Conservation (phyloP, 2,888 invertebrate genomes). For the Watsonalla binaria region DNA sequence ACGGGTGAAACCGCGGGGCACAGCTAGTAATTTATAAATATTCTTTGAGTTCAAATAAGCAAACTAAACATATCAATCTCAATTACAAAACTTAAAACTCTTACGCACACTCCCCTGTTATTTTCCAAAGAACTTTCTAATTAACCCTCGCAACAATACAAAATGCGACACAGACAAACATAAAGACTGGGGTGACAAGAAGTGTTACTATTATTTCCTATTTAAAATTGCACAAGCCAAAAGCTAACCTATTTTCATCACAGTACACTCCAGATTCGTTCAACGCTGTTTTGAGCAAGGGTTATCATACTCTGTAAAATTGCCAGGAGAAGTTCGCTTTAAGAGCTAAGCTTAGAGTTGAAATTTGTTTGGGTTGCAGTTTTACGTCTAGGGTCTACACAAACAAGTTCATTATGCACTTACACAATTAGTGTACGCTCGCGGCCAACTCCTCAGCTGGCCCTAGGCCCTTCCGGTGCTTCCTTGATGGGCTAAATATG, state of each 20-base stretch:
- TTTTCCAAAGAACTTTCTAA: constrained; percentile 58
- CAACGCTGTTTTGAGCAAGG: neutral
- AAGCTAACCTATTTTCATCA: constrained; percentile 9
- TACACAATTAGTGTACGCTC: constrained; percentile 75
- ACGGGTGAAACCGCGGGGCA: no score
- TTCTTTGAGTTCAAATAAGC: no score
- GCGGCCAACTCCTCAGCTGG: constrained; percentile 45
- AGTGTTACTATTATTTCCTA: constrained; percentile 40
- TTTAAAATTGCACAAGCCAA: constrained; percentile 25
- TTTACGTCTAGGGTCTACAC: constrained; percentile 52
- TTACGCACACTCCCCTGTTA: constrained; percentile 20
- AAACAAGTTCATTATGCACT: constrained; percentile 75
- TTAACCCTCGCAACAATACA: constrained; percentile 58
- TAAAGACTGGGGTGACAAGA: constrained; percentile 55
- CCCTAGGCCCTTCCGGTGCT: constrained; percentile 60
- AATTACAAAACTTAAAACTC: neutral
- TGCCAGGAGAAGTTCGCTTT: constrained; percentile 10
- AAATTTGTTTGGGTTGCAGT: constrained; percentile 25
- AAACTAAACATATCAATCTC: no score
- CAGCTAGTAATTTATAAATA: no score
- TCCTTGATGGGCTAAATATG: constrained; percentile 23
- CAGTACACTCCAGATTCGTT: constrained; percentile 6
- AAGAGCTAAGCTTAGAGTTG: constrained; percentile 23
- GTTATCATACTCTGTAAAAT: constrained; percentile 2
- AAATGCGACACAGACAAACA: constrained; percentile 44